Percentiles rank a stretch among this genome's conserved stretches.
Evolutionary conservation across 35 echinoderm and acorn worm species (phyloP).

Genomic region (Chiridota heheva): DNA sequence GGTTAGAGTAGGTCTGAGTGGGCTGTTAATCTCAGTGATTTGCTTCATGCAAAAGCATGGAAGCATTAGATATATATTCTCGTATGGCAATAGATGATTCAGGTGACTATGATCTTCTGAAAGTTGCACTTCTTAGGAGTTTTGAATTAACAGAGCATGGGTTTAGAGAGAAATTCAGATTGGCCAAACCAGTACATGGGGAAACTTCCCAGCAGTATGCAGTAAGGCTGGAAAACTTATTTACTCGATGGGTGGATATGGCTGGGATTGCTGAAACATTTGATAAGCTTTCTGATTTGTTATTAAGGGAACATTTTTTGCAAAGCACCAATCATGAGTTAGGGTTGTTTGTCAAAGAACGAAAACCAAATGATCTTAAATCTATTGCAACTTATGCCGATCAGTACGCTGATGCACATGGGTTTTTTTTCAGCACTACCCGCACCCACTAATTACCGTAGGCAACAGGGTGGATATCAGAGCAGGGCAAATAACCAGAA

Average conservation of each 20-base stretch:
- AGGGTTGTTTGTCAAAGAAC: neutral
- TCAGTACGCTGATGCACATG: neutral
- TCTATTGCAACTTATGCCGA: neutral
- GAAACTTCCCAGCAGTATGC: constrained; percentile 28
- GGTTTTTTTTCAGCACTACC: neutral
- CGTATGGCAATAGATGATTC: constrained; percentile 3
- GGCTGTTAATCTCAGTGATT: constrained; percentile 26
- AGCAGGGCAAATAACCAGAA: too few relatives aligned
- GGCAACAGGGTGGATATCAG: too few relatives aligned
- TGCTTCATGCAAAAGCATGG: constrained; percentile 23
- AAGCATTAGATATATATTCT: constrained; percentile 23
- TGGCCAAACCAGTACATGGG: neutral
- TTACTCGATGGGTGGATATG: constrained; percentile 20
- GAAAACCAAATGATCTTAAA: neutral
- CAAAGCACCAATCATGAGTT: neutral
- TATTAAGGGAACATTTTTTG: constrained; percentile 17
- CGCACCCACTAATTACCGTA: neutral
- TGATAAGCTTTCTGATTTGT: neutral
- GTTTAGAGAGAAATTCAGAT: constrained; percentile 29
- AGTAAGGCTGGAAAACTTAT: neutral
- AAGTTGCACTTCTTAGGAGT: constrained; percentile 19
- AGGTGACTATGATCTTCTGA: constrained; percentile 12
- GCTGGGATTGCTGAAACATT: neutral
- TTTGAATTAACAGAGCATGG: constrained; percentile 39
- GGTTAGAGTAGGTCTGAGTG: neutral